Evolutionary conservation across 64 coral and sea anemone species (phyloP).

Genomic region (Anthopleura sola): DNA sequence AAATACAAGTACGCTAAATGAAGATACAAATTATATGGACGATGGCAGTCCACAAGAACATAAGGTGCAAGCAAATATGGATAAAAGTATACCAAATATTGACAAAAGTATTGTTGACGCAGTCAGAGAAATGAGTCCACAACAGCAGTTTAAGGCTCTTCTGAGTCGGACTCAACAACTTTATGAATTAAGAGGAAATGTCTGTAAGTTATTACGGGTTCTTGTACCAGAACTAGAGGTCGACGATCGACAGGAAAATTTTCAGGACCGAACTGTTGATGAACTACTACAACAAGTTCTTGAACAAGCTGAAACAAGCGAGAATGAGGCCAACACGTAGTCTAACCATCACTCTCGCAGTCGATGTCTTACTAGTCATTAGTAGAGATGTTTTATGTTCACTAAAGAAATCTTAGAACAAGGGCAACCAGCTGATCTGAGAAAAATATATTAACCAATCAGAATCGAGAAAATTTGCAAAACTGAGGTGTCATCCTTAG

Average conservation of each 20-base stretch:
- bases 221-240: constrained; percentile 81
- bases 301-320: constrained; percentile 28
- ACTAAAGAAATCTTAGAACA: too few relatives aligned
- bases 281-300: constrained; percentile 84
- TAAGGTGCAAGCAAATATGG: neutral
- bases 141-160: constrained; percentile 65
- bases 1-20: neutral
- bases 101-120: constrained; percentile 48
- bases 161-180: constrained; percentile 47
- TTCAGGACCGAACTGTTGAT: constrained; percentile 71
- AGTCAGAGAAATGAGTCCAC: constrained; percentile 35
- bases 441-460: too few relatives aligned
- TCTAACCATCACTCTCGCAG: neutral
- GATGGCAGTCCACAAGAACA: neutral
- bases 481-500: too few relatives aligned
- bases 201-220: constrained; percentile 71
- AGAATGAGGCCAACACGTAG: neutral
- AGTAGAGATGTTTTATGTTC: too few relatives aligned
- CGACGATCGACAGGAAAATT: constrained; percentile 54
- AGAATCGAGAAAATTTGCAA: too few relatives aligned
- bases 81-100: neutral
- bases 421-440: too few relatives aligned
- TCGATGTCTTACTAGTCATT: too few relatives aligned
- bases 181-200: constrained; percentile 60
- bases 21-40: neutral